Conservation (phyloP, 1,140 invertebrate species). For the Drosophila gunungcola region DNA sequence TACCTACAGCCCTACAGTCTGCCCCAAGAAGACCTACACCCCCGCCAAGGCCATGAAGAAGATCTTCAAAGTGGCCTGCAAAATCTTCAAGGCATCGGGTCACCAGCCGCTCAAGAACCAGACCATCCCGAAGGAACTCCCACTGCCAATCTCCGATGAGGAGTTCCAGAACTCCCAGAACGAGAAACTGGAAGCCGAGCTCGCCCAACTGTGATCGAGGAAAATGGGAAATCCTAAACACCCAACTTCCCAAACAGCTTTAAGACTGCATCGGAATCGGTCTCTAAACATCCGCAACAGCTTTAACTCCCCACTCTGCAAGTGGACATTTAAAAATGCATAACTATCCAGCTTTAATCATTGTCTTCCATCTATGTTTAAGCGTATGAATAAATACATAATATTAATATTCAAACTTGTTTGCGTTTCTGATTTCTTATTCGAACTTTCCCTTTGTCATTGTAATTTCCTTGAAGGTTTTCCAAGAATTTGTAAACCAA, state of each 20-base stretch:
- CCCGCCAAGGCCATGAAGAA: constrained; percentile 44
- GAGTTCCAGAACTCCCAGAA: constrained; percentile 39
- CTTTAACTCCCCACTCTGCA: constrained; percentile 37
- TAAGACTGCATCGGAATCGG: constrained; percentile 45
- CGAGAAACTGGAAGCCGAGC: constrained; percentile 39
- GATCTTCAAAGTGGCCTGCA: constrained; percentile 46
- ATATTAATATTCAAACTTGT: constrained; percentile 33
- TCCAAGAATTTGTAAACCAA: constrained; percentile 49
- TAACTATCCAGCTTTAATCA: constrained; percentile 41
- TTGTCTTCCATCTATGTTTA: constrained; percentile 57
- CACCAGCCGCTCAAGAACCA: constrained; percentile 21
- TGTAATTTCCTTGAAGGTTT: constrained; percentile 46
- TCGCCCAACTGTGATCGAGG: constrained; percentile 36
- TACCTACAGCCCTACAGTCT: constrained; percentile 6
- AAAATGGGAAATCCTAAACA: constrained; percentile 15
- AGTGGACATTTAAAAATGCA: constrained; percentile 32
- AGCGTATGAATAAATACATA: constrained; percentile 35
- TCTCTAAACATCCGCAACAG: constrained; percentile 53
- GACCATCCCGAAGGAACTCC: constrained; percentile 3
- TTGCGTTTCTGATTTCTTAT: constrained; percentile 29
- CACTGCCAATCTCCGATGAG: constrained; percentile 18
- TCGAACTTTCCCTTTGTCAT: constrained; percentile 46
- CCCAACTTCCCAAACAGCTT: constrained; percentile 27
- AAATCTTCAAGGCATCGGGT: constrained; percentile 35
- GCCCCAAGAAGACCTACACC: constrained; percentile 38